Percentiles rank a stretch among this genome's conserved stretches.
phyloP scores from a whole-genome alignment of 2,113 vertebrate species.

The Hypanus sabinus region DNA sequence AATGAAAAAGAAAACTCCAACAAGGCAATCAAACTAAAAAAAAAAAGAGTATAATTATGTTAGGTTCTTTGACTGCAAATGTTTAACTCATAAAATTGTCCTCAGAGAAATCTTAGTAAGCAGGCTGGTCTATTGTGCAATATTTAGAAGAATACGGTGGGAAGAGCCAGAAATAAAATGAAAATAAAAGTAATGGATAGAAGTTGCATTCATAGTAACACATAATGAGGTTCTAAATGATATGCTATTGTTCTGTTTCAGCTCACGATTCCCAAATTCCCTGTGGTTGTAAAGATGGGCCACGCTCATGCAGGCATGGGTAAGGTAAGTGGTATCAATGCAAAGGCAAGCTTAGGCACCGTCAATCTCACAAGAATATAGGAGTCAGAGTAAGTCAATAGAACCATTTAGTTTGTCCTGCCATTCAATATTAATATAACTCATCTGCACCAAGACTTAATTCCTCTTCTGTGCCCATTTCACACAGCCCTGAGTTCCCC shows the following conservation, averaged over 20 bases:
- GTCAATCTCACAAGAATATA: background rate
- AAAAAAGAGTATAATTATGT: background rate
- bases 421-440: too few species aligned
- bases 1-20: background rate
- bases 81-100: background rate
- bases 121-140: background rate
- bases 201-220: background rate
- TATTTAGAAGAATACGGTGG: background rate
- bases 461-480: too few species aligned
- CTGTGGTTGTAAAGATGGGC: constrained; percentile 85
- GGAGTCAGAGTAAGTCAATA: too few species aligned
- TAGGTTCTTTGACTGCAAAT: too few species aligned
- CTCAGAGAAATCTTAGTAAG: background rate
- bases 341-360: too few species aligned
- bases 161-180: background rate
- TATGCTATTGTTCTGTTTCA: constrained; percentile 53
- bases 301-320: constrained; percentile 89
- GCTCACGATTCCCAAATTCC: constrained; percentile 71
- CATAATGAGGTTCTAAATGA: background rate
- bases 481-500: too few species aligned
- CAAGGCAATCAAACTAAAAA: background rate
- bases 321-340: constrained; percentile 64
- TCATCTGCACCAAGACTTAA: too few species aligned
- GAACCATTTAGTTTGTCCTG: too few species aligned
- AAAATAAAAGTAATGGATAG: background rate